Conservation (phyloP, 2,797 vertebrate species). For the Myotis pilosus region DNA sequence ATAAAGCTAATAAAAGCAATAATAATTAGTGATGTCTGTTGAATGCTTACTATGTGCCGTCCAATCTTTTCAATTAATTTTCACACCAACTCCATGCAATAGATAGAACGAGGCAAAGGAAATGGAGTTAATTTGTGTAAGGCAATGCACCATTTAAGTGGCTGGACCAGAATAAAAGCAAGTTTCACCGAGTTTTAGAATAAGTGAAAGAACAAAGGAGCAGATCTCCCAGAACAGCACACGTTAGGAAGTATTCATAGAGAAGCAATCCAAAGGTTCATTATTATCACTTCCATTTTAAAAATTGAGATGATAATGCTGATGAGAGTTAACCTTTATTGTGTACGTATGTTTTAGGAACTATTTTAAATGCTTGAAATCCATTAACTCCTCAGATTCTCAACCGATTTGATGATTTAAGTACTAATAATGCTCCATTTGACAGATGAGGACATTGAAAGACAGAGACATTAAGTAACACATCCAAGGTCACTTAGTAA, state of each 20-base stretch:
- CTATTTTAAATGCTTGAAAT: not conserved
- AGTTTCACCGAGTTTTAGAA: not conserved
- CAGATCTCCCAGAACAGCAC: not conserved
- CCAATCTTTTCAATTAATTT: not conserved
- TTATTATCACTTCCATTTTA: not conserved
- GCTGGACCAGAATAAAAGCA: conserved; percentile 9
- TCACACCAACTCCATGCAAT: not conserved
- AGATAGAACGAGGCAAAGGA: not conserved
- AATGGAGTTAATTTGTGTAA: not conserved
- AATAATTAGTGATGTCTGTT: not conserved
- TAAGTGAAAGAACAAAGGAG: not conserved
- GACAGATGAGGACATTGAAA: not conserved
- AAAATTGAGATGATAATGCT: not conserved
- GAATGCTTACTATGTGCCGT: not conserved
- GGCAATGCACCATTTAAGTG: not conserved
- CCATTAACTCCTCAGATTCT: not conserved
- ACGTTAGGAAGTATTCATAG: not conserved
- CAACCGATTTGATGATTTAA: not conserved
- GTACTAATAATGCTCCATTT: not conserved
- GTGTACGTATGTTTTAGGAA: not conserved
- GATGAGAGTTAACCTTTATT: not conserved
- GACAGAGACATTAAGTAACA: not conserved
- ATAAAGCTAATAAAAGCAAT: not conserved
- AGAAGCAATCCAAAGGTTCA: not conserved
- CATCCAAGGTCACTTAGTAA: not conserved